These are phyloP conservation scores for Tiaroga cobitis DNA, from an alignment of 2,797 vertebrate genomes.

Conservation along the genomic window DNA sequence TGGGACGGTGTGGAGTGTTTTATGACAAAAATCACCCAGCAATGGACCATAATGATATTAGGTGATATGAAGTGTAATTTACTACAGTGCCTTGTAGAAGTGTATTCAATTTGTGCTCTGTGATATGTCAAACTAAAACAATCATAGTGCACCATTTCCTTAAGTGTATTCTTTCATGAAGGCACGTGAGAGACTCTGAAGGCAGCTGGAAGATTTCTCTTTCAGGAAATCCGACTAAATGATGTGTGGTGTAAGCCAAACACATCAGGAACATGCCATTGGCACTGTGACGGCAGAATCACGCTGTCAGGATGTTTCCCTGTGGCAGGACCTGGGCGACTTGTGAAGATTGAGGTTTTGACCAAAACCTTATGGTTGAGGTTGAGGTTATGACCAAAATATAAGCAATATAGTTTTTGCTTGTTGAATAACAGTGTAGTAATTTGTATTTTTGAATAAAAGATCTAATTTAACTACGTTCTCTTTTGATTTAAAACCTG, in stretches of 20 bases:
- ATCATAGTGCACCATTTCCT: background rate
- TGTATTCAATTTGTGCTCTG: background rate
- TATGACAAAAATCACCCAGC: background rate
- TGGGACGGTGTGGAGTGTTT: background rate
- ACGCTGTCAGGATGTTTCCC: background rate
- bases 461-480: background rate
- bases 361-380: background rate
- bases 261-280: conserved; percentile 1
- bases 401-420: background rate
- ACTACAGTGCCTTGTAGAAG: background rate
- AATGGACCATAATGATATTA: background rate
- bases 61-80: background rate
- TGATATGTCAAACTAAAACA: background rate
- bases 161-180: background rate
- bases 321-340: background rate
- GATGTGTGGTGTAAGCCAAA: background rate
- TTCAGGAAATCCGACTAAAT: conserved; percentile 7
- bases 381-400: background rate
- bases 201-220: conserved; percentile 3
- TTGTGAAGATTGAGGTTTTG: background rate
- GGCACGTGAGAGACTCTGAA: background rate
- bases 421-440: background rate
- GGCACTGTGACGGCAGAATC: background rate
- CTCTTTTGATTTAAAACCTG: background rate
- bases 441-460: background rate